Percentiles rank a stretch among this genome's conserved stretches.
phyloP scores from a whole-genome alignment of 2,797 vertebrate species.

The Micropoecilia bifurca region DNA sequence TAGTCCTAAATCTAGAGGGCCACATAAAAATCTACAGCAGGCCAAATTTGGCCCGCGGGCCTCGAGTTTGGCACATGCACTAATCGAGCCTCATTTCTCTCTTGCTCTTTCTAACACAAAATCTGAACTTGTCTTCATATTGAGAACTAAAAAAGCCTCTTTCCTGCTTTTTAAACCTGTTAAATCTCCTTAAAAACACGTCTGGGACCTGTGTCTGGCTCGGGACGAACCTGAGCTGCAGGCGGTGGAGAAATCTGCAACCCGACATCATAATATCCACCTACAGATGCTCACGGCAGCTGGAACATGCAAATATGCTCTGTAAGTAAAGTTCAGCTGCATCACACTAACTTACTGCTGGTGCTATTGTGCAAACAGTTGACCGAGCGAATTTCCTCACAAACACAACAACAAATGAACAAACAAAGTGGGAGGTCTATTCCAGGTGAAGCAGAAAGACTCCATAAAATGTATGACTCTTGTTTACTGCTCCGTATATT shows the following conservation, averaged over 20 bases:
- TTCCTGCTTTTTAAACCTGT: slow-evolving; percentile 10
- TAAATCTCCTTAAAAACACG: slow-evolving; percentile 19
- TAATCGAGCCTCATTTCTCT: slow-evolving; percentile 62
- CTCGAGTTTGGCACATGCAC: slow-evolving; percentile 13
- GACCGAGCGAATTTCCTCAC: slow-evolving; percentile 17
- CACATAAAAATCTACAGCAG: too few relatives aligned
- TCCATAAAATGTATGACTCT: not conserved
- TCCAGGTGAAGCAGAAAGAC: slow-evolving; percentile 34
- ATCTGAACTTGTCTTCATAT: slow-evolving; percentile 29
- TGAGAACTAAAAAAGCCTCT: slow-evolving; percentile 18
- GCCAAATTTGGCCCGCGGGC: too few relatives aligned
- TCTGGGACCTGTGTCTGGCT: slow-evolving; percentile 27
- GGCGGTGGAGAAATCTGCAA: slow-evolving; percentile 21
- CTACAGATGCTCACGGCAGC: slow-evolving; percentile 22
- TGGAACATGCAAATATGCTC: slow-evolving; percentile 26
- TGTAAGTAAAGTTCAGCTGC: slow-evolving; percentile 20
- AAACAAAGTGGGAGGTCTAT: slow-evolving; percentile 21
- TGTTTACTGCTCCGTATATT: not conserved
- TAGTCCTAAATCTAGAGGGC: too few relatives aligned
- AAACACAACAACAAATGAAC: slow-evolving; percentile 20
- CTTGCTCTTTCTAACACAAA: slow-evolving; percentile 38
- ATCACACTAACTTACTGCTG: slow-evolving; percentile 16
- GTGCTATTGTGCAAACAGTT: slow-evolving; percentile 20
- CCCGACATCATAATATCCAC: slow-evolving; percentile 19
- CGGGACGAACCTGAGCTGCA: slow-evolving; percentile 19